Conservation (phyloP, 2,113 vertebrate species). For the Actinemys pallida region DNA sequence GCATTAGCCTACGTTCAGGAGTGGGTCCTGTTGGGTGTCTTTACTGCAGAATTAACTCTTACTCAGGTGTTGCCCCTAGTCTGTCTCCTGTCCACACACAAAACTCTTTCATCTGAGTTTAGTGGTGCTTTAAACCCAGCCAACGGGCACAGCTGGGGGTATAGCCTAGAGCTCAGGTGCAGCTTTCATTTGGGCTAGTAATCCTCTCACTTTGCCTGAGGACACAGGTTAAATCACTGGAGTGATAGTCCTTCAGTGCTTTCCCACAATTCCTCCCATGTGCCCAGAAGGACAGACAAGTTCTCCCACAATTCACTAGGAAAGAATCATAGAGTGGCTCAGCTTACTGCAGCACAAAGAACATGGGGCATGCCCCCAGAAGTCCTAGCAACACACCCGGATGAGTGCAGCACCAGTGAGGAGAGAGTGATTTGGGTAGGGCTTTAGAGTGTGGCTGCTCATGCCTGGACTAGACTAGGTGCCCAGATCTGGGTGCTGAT, state of each 20-base stretch:
- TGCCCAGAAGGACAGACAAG: neutral
- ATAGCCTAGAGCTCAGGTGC: neutral
- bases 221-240: neutral
- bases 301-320: neutral
- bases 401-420: neutral
- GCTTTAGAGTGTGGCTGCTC: neutral
- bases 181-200: neutral
- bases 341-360: neutral
- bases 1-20: rapidly evolving
- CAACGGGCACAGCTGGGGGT: neutral
- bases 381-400: neutral
- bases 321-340: neutral
- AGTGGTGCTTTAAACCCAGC: rapidly evolving
- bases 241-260: neutral
- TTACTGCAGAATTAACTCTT: neutral
- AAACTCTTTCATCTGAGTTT: neutral
- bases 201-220: neutral
- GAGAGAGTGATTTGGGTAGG: neutral
- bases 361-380: neutral
- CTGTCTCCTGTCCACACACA: neutral
- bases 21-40: neutral
- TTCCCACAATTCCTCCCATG: neutral
- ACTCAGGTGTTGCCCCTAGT: neutral
- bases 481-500: rapidly evolving
- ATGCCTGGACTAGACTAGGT: neutral